Evolutionary conservation across 2,888 invertebrate species (phyloP).

Genomic region (Drosophila rubida): DNA sequence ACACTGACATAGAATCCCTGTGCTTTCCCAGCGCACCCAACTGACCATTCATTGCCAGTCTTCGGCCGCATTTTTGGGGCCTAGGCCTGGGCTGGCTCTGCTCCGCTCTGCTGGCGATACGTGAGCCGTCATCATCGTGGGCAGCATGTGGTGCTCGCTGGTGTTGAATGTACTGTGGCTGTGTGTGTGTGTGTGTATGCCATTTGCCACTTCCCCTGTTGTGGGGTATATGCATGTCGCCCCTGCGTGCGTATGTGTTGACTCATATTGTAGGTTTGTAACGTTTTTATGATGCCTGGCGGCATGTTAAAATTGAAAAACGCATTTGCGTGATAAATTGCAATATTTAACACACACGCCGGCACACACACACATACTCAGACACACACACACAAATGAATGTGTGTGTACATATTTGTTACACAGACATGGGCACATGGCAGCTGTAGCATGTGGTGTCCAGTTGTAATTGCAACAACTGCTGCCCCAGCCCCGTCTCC

Average conservation of each 20-base stretch:
- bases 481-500: conserved; percentile 36
- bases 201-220: conserved; percentile 30
- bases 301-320: conserved; percentile 85
- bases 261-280: conserved; percentile 78
- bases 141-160: conserved; percentile 43
- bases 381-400: conserved; percentile 15
- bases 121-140: conserved; percentile 62
- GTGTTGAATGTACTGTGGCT: not conserved
- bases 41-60: conserved; percentile 5
- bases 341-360: conserved; percentile 83
- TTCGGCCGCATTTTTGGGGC: not conserved
- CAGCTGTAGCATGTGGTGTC: conserved; percentile 77
- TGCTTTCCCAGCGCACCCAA: not conserved
- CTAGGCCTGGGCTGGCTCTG: conserved; percentile 12
- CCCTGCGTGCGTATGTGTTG: conserved; percentile 39
- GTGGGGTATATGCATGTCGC: conserved; percentile 28
- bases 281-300: conserved; percentile 84
- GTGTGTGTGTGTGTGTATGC: conserved; percentile 5
- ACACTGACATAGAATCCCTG: too few species aligned
- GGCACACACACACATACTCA: conserved; percentile 36
- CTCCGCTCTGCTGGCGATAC: conserved; percentile 37
- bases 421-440: conserved; percentile 54
- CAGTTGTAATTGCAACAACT: conserved; percentile 77
- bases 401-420: conserved; percentile 1
- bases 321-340: conserved; percentile 85